Evolutionary conservation across 2,888 invertebrate species (phyloP), one percentile per base, ranked within the genome.

Genomic region (Dicycla oo): DNA sequence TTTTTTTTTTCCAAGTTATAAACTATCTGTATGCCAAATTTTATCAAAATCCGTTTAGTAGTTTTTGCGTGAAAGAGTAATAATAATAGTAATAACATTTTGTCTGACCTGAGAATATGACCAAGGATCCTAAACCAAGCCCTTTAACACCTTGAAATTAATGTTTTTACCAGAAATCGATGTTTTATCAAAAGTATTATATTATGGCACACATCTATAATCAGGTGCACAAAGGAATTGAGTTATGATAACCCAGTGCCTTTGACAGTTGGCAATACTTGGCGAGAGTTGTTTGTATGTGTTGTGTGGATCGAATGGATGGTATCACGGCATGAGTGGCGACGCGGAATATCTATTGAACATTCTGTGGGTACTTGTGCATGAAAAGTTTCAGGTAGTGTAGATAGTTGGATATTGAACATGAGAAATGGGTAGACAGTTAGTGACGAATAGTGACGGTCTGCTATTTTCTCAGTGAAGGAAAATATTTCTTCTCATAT

Each of bases 201-300:
- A 30, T 74, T 57, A 65, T 51, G 51, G 30, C n/a, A 53, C 38
- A 65, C 76, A 68, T 69, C 38, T 69, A 77, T 86, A 87, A 88
- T 84, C 78, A 76, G 84, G 65, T 87, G 83, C 88, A 90, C 87
- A 90, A 88, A 87, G 82, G 82, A 72, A 58, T 62, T 90, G 91
- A 91, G 84, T 91, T 90, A 91, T 88, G 91, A 82, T 82, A 80
- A 75, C 66, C 73, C 80, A 80, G 86, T 90, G 90, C 69, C 49
- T 75, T 79, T 88, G 91, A 89, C 91, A 89, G 87, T 85, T 81
- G 83, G 85, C 69, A 81, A 86, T 78, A 84, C 82, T 84, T 71
- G 56, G 73, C 61, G 47, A 20, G 54, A 83, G 69, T 75, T 76
- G 78, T 83, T 43, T 66, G 86, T 83, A 47, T 66, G 83, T 74